Base-by-base conservation (phyloP, 2,888 invertebrate species). In the Lydus trimaculatus region DNA sequence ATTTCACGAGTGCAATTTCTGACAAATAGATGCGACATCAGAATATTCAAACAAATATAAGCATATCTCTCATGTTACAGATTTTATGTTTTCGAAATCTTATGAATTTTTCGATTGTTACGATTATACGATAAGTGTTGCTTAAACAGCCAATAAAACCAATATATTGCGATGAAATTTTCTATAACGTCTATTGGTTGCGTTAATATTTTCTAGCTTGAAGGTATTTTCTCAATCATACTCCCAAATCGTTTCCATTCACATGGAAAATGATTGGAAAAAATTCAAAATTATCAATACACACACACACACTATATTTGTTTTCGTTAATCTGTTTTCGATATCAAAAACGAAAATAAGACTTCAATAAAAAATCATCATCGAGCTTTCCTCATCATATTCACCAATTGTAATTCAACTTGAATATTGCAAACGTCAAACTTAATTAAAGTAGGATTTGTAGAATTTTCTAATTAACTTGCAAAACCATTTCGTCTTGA, bases 361-460 rank as follows among this genome's bases (percentile, higher is more conserved):
- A 13, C 1, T 15, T 36, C 36, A 36, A 36, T n/a, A n/a, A n/a
- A n/a, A 1, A 3, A 48, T 20, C 20, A 48, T 20, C 20, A 48
- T n/a, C 20, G 9, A 48, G 20, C 9, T 48, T 20, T 20, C 9
- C 8, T 13, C 48, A n/a, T 20, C 20, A 48, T 48, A 23, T 48
- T 20, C 20, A 17, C 43, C 17, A 43, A 17, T 43, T 43, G 15
- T 43, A 43, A 8, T 2, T 7, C 20, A 20, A 20, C 9, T 9
- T 36, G 20, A 25, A 28, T 61, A 62, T 65, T 65, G 31, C 58
- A 60, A 58, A 11, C 61, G 61, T 66, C 33, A 63, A 63, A 64
- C 62, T 68, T 62, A 65, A 68, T 68, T 68, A 65, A 62, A 68
- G 68, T 58, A 65, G 68, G 65, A 68, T 62, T 68, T 68, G 59